Base-by-base conservation (phyloP, 2,113 vertebrate species). In the Mus spicilegus region DNA sequence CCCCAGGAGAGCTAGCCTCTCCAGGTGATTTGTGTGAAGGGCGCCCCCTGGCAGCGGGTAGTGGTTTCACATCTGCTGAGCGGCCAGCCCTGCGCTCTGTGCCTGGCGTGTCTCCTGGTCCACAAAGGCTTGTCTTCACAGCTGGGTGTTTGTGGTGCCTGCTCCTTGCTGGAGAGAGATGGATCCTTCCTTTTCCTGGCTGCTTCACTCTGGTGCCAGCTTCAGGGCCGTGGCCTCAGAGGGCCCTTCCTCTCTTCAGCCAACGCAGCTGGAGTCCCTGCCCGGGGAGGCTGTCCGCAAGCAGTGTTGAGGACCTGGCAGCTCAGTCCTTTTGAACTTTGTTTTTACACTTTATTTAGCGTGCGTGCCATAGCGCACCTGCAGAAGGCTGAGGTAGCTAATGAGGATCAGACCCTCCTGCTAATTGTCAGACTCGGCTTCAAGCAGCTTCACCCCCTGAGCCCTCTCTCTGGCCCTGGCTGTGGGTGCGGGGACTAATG, bases 51-150 rank as follows among this genome's bases (percentile, higher is more conserved):
- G 92, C 65, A 49, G 94, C 85, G 39, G 87, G 92, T 28, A 0
- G 20, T 0, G 54, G 65, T 24, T 17, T 12, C 13, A 12, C 4
- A 9, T n/a, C 2, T 26, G 61, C 0, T 0, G 20, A 24, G 30
- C 16, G 58, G 56, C 58, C 33, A 3, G 8, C 16, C 26, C 54
- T 13, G 6, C 33, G 82, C 33, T 17, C 7, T 4, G 7, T 42
- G 14, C 0, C 33, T 39, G 56, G 42, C 14, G 14, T 11, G 28
- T 63, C 42, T 49, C 17, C 26, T 14, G 84, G 28, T 3, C 67
- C 17, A 67, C 11, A 19, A 24, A 61, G 20, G 19, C 42, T 16
- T 0, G 5, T 56, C 67, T 39, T 33, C 58, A 1, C 0, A 0
- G 1, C 61, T 22, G 11, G 8, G 19, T 51, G 9, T 36, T 42